Evolutionary conservation across 2,888 invertebrate genomes (phyloP).

Genomic region (Hirtodrosophila cameraria): DNA sequence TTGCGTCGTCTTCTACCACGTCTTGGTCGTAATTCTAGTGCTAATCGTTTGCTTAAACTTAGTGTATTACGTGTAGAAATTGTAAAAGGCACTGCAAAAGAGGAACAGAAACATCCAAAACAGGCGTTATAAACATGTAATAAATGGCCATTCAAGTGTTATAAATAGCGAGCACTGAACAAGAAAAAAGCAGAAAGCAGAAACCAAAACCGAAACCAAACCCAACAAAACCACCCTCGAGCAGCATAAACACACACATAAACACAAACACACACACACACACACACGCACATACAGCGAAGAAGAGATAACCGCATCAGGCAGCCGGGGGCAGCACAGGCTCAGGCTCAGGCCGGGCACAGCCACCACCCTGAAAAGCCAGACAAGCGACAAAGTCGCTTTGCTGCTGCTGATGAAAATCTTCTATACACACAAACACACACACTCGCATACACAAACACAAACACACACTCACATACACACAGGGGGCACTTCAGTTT

Average conservation of each 20-base stretch:
- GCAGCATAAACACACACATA: conserved; percentile 2
- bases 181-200: conserved; percentile 25
- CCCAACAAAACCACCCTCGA: conserved; percentile 62
- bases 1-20: conserved; percentile 45
- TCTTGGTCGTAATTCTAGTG: conserved; percentile 37
- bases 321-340: conserved; percentile 13
- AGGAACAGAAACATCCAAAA: conserved; percentile 7
- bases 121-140: conserved; percentile 48
- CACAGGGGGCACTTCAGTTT: conserved; percentile 62
- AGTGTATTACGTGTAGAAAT: conserved; percentile 63
- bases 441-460: conserved; percentile 2
- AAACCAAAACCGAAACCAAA: conserved; percentile 32
- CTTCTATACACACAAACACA: conserved; percentile 58
- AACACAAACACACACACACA: conserved; percentile 1
- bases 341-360: conserved; percentile 29
- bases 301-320: conserved; percentile 1
- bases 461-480: conserved; percentile 14
- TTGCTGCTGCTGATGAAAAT: conserved; percentile 68
- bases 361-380: conserved; percentile 72
- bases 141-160: conserved; percentile 57
- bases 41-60: conserved; percentile 67
- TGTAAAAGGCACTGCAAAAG: conserved; percentile 79
- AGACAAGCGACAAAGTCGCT: conserved; percentile 65
- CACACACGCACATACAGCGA: conserved; percentile 37
- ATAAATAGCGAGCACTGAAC: conserved; percentile 50